A percentile compares a stretch with the other conserved stretches of the same genome.
phyloP scores from a whole-genome alignment of 2,888 invertebrate species.

The Mythimna ferrago region DNA sequence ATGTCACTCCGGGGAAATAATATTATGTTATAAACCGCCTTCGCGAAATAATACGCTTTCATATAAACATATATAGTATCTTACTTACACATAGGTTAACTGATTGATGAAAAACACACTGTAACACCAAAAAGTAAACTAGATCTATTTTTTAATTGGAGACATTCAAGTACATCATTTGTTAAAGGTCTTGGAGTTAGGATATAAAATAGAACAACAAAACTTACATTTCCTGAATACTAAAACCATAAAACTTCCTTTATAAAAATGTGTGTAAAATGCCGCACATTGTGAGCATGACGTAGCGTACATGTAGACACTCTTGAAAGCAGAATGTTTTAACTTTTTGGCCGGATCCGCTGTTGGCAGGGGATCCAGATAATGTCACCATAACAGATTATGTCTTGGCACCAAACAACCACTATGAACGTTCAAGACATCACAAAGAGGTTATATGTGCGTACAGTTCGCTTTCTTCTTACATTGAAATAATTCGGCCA shows the following conservation, averaged over 20 bases:
- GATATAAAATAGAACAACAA: not conserved
- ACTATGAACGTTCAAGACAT: slow-evolving; percentile 78
- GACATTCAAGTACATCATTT: not conserved
- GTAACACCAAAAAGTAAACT: not conserved
- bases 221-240: not conserved
- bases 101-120: slow-evolving; percentile 1
- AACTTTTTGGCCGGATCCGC: slow-evolving; percentile 81
- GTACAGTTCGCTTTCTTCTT: slow-evolving; percentile 68
- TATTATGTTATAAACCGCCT: slow-evolving; percentile 68
- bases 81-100: not conserved
- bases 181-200: not conserved
- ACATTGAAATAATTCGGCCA: slow-evolving; percentile 52
- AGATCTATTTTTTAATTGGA: not conserved
- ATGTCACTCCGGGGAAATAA: slow-evolving; percentile 81
- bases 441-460: slow-evolving; percentile 79
- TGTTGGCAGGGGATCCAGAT: slow-evolving; percentile 86
- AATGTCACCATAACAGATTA: slow-evolving; percentile 90
- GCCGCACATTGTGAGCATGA: slow-evolving; percentile 38
- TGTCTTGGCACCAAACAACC: slow-evolving; percentile 85
- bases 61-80: slow-evolving; percentile 33
- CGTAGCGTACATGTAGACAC: slow-evolving; percentile 67
- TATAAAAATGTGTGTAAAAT: slow-evolving; percentile 38
- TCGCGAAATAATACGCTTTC: slow-evolving; percentile 57
- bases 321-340: slow-evolving; percentile 79
- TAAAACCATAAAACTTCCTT: not conserved